These are phyloP conservation scores for Odocoileus hemionus DNA, from an alignment of 2,113 vertebrate genomes.

Conservation along the genomic window DNA sequence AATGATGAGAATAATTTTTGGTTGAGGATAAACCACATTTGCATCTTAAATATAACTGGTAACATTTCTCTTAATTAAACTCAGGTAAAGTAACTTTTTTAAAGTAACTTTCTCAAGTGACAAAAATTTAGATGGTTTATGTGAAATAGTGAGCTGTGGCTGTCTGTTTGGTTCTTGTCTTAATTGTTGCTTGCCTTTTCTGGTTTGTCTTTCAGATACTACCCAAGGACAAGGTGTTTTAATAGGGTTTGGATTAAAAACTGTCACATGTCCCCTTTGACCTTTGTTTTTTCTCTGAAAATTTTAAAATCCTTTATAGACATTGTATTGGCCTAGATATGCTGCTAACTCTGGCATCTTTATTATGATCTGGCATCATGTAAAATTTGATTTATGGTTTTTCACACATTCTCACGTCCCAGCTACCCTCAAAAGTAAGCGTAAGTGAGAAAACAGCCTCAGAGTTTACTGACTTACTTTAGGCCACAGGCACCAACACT, in stretches of 20 bases:
- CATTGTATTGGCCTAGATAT: not conserved
- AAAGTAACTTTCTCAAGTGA: not conserved
- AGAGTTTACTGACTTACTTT: not conserved
- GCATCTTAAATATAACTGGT: not conserved
- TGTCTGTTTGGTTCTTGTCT: slow-evolving; percentile 10
- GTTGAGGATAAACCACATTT: not conserved
- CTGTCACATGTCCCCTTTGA: not conserved
- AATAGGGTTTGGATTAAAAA: not conserved
- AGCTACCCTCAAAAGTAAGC: not conserved
- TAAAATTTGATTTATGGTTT: not conserved
- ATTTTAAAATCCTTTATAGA: not conserved
- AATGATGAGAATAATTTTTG: not conserved
- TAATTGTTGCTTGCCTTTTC: not conserved
- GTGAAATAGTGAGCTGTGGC: not conserved
- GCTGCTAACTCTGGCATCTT: not conserved
- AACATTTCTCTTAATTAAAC: not conserved
- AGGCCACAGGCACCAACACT: not conserved
- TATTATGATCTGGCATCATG: not conserved
- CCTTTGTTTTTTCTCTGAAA: not conserved
- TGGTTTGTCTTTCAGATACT: not conserved
- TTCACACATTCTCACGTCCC: not conserved
- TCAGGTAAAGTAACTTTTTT: not conserved
- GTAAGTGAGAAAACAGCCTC: not conserved
- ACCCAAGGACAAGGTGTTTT: not conserved
- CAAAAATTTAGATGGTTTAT: not conserved